phyloP scores from a whole-genome alignment of 2,888 invertebrate genomes.

The Hesperia comma region DNA sequence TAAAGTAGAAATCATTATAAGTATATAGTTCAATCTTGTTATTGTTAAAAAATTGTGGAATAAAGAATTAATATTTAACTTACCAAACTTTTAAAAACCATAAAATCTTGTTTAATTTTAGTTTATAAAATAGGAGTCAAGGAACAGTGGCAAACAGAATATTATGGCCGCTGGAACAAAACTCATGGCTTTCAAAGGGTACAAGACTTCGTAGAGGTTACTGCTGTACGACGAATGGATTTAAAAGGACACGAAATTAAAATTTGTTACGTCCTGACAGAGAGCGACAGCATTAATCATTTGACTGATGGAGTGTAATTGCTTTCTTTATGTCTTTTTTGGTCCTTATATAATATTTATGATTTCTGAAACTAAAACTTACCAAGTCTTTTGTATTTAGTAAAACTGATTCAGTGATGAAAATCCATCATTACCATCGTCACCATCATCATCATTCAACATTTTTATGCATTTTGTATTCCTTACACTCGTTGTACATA shows the following conservation, averaged over 20 bases:
- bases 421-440: neutral
- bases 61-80: neutral
- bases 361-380: neutral
- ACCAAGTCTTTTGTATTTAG: neutral
- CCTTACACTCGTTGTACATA: too few species aligned
- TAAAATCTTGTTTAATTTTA: slow-evolving; percentile 47
- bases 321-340: slow-evolving; percentile 7
- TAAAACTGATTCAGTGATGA: neutral
- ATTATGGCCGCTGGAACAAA: slow-evolving; percentile 62
- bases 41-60: too few species aligned
- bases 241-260: slow-evolving; percentile 73
- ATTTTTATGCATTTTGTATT: too few species aligned
- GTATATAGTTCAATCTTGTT: too few species aligned
- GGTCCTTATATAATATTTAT: too few species aligned
- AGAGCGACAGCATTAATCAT: slow-evolving; percentile 84
- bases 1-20: too few species aligned
- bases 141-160: slow-evolving; percentile 58
- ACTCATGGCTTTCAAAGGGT: slow-evolving; percentile 51
- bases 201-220: slow-evolving; percentile 48
- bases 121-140: slow-evolving; percentile 65
- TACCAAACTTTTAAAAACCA: neutral
- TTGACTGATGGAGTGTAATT: slow-evolving; percentile 84
- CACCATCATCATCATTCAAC: too few species aligned
- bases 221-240: slow-evolving; percentile 71
- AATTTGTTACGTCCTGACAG: slow-evolving; percentile 84